Percentiles rank a stretch among this genome's conserved stretches.
Conservation (phyloP, 2,888 invertebrate species). For the Heliconius ismenius region DNA sequence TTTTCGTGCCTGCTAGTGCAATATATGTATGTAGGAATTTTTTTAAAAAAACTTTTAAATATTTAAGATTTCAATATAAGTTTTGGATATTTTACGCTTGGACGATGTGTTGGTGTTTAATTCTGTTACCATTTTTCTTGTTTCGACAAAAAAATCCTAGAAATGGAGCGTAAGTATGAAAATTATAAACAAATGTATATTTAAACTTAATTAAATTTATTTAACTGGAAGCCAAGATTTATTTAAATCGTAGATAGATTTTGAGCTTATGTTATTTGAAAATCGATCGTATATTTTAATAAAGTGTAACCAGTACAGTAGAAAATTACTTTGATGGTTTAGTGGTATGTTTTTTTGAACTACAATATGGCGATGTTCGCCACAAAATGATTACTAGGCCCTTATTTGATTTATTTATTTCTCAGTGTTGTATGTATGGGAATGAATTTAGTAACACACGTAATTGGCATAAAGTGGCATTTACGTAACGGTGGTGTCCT, state of each 20-base stretch:
- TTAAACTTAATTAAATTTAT: background rate
- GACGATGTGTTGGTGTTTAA: background rate
- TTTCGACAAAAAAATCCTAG: background rate
- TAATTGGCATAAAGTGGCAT: constrained; percentile 82
- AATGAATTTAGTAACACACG: constrained; percentile 67
- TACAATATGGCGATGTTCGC: too few species aligned
- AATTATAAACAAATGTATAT: constrained; percentile 41
- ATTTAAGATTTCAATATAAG: constrained; percentile 15
- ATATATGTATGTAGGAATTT: background rate
- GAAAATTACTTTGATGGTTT: too few species aligned
- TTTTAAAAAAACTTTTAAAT: background rate
- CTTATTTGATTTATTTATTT: background rate
- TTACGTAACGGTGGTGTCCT: constrained; percentile 79
- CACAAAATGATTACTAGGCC: too few species aligned
- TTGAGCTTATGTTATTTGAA: too few species aligned
- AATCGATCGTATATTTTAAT: too few species aligned
- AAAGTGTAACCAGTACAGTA: too few species aligned
- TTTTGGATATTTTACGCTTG: constrained; percentile 2
- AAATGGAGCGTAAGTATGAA: constrained; percentile 48
- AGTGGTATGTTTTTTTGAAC: too few species aligned
- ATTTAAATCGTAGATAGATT: too few species aligned
- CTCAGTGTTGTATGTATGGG: constrained; percentile 59
- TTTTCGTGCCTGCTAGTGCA: background rate
- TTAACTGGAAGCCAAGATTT: too few species aligned
- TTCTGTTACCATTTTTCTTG: background rate